These are phyloP conservation scores for Strigamia crassipes DNA, from an alignment of 2,888 invertebrate species.

Conservation along the genomic window DNA sequence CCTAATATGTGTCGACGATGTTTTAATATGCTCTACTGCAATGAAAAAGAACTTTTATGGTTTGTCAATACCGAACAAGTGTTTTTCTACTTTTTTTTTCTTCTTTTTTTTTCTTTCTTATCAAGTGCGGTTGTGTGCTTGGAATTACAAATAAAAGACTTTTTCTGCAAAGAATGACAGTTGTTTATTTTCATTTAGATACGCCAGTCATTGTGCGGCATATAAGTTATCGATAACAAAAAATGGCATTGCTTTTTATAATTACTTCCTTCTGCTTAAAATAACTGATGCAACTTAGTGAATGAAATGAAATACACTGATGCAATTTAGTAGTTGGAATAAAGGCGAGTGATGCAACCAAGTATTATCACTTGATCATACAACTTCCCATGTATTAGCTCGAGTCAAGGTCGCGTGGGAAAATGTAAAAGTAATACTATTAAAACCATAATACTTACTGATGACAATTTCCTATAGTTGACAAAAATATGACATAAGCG, in stretches of 20 bases:
- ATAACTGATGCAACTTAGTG: neutral
- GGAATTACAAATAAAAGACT: no score
- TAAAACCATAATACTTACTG: neutral
- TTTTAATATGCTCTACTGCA: neutral
- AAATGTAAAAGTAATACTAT: neutral
- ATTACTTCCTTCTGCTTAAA: neutral
- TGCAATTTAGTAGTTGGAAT: neutral
- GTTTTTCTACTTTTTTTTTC: neutral
- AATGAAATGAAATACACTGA: neutral
- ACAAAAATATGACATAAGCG: neutral
- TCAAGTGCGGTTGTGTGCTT: no score
- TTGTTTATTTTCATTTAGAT: neutral
- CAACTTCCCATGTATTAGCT: neutral
- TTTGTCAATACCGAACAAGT: neutral
- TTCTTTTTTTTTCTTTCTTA: neutral
- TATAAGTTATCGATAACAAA: neutral
- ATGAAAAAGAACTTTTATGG: neutral
- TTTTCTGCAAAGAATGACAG: neutral
- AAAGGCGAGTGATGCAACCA: neutral
- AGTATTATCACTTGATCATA: neutral
- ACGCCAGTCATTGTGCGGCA: neutral
- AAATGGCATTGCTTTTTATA: neutral
- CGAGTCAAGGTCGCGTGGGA: slow-evolving; percentile 5
- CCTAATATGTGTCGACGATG: neutral
- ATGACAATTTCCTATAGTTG: neutral